Evolutionary conservation across 92 coral and sea anemone species (phyloP), one percentile per base, ranked within the genome.

Genomic region (Palythoa grandiflora): DNA sequence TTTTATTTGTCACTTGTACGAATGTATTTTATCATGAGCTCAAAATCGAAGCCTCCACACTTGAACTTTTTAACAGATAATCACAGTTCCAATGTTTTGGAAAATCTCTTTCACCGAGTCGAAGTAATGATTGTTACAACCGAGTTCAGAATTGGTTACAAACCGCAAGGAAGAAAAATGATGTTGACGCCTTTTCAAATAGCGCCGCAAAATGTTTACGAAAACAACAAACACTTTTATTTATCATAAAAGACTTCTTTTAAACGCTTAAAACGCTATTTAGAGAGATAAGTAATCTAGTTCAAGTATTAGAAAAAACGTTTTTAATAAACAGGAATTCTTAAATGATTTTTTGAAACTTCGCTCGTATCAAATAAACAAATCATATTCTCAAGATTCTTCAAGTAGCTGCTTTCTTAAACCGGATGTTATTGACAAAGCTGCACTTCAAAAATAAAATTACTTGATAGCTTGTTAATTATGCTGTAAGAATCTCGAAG

Each of bases 401-500:
- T 86, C 90, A 83, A 90, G 92, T 79, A 88, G 53, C 13, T 60
- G 66, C 59, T 79, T 88, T 92, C 87, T 78, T 75, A 59, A 78
- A 89, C 97, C 97, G 97, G 97, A 94, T 85, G 94, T 91, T 83
- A 76, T 87, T 79, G 83, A 78, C 71, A 88, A 90, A 51, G 71
- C 65, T 74, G 84, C 89, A 80, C 97, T 90, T 84, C 91, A 92
- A 68, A 92, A 87, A 90, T 55, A 50, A 85, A 88, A 77, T 54
- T 38, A 74, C 91, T 63, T 87, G 91, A 85, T 90, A 79, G 90
- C 77, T 87, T 83, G 93, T 83, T 96, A 95, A 96, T 96, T 88
- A 91, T 93, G 88, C 84, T 93, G 93, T 92, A 91, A 93, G 89
- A 94, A 89, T 91, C 94, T 91, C 77, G 90, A 60, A 85, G 94